Percentiles rank a stretch among this genome's conserved stretches.
Evolutionary conservation across 1,140 invertebrate genomes (phyloP).

Genomic region (Bombus huntii): DNA sequence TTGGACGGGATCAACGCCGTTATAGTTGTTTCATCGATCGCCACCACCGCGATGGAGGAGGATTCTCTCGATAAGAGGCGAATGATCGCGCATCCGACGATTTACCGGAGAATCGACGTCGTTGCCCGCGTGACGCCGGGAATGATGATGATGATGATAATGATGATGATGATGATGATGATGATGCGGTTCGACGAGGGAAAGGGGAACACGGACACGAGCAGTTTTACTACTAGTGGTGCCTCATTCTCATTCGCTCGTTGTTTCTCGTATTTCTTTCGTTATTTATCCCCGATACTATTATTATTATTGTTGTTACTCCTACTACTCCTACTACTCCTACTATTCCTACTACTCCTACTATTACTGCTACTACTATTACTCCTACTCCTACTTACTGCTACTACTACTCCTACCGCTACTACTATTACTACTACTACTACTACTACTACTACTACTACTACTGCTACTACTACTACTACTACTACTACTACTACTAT

Average conservation of each 20-base stretch:
- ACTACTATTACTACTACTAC: neutral
- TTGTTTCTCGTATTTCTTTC: conserved; percentile 55
- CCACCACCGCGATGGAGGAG: neutral
- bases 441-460: neutral
- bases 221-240: conserved; percentile 26
- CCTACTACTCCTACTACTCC: neutral
- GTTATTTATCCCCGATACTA: conserved; percentile 7
- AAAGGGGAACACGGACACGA: conserved; percentile 24
- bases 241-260: conserved; percentile 43
- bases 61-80: neutral
- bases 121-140: neutral
- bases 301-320: neutral
- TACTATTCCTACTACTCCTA: neutral
- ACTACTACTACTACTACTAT: neutral
- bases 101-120: conserved; percentile 1
- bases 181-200: conserved; percentile 2
- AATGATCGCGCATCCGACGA: neutral
- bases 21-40: neutral
- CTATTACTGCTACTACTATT: no score
- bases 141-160: neutral
- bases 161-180: no score
- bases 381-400: neutral
- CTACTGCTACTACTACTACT: no score
- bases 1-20: neutral
- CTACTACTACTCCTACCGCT: neutral